A percentile compares a stretch with the other conserved stretches of the same genome.
Conservation (phyloP, 2,888 invertebrate species). For the Rambutsinella grinnellia region DNA sequence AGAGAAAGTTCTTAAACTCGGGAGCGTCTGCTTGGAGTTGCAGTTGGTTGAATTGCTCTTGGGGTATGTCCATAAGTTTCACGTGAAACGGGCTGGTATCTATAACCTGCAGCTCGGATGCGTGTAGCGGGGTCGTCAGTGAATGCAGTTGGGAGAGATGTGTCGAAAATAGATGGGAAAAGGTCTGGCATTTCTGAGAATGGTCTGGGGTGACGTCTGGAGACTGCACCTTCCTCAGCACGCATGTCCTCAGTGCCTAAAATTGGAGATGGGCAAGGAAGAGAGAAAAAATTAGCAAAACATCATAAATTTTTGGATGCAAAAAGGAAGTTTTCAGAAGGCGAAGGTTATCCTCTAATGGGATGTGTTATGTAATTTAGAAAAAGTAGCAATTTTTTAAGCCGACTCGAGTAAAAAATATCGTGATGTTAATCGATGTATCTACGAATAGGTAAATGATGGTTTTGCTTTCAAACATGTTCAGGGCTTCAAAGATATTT, state of each 20-base stretch:
- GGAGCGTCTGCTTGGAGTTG: constrained; percentile 73
- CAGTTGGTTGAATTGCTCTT: constrained; percentile 83
- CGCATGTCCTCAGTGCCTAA: constrained; percentile 92
- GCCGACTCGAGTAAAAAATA: too few relatives aligned
- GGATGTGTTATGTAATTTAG: neutral
- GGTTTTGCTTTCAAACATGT: constrained; percentile 11
- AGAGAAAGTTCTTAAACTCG: constrained; percentile 50
- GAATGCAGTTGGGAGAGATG: constrained; percentile 77
- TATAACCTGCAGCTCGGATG: constrained; percentile 89
- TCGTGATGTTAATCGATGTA: too few relatives aligned
- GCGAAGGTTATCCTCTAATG: neutral
- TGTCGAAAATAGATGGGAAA: constrained; percentile 73
- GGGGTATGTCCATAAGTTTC: constrained; percentile 92
- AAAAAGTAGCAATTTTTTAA: neutral
- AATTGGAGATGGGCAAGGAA: too few relatives aligned
- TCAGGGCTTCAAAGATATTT: constrained; percentile 35
- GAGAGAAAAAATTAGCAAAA: constrained; percentile 1
- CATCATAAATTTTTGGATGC: neutral
- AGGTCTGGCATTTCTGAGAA: constrained; percentile 60
- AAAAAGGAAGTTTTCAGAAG: neutral
- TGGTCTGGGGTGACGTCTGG: constrained; percentile 71
- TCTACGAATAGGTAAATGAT: too few relatives aligned
- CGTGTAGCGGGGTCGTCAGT: constrained; percentile 74
- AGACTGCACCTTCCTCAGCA: constrained; percentile 79
- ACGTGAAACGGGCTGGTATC: constrained; percentile 91